These are phyloP conservation scores for Invenusta paracnida DNA, from an alignment of 2,888 invertebrate species.

Conservation along the genomic window DNA sequence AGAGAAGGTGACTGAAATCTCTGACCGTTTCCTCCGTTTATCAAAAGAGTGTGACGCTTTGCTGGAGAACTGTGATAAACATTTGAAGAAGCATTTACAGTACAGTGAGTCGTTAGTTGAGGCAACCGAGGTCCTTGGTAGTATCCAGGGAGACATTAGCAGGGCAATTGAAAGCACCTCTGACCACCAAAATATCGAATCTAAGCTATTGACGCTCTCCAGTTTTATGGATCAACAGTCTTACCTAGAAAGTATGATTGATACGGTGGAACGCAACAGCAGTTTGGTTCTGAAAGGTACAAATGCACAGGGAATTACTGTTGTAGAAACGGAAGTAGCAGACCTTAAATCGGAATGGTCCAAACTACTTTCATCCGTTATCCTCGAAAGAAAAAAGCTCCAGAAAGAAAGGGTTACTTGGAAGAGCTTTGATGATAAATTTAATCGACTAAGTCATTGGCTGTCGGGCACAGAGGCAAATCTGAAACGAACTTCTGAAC, in stretches of 20 bases:
- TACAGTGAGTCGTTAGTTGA: neutral
- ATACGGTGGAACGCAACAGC: neutral
- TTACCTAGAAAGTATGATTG: neutral
- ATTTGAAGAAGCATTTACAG: neutral
- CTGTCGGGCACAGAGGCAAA: neutral
- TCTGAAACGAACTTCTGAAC: neutral
- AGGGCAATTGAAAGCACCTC: neutral
- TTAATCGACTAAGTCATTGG: neutral
- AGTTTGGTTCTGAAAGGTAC: neutral
- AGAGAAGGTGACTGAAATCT: neutral
- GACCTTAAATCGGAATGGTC: neutral
- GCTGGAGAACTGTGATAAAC: neutral
- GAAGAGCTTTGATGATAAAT: neutral
- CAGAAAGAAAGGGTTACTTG: neutral
- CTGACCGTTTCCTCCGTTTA: neutral
- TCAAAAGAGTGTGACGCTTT: neutral
- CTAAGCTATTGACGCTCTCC: neutral
- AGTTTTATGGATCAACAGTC: no score
- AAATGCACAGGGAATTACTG: neutral
- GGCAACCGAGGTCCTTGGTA: neutral
- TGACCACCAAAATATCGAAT: neutral
- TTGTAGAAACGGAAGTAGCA: neutral
- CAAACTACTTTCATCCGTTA: neutral
- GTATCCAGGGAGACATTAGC: neutral
- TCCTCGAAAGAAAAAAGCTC: neutral